Conservation (phyloP, 1,140 invertebrate species). For the Cydia strobilella region DNA sequence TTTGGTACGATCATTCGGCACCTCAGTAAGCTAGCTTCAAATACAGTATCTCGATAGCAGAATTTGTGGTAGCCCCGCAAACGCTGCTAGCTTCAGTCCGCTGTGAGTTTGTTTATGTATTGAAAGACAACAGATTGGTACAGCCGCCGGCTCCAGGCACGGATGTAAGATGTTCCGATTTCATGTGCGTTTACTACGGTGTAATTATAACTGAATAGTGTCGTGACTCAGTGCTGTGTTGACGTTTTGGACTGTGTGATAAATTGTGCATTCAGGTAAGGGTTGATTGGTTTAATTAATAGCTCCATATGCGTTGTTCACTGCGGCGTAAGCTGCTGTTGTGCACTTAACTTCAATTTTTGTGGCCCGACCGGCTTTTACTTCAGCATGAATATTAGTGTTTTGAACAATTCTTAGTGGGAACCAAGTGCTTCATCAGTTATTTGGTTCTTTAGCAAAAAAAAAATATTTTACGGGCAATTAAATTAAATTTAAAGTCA, state of each 20-base stretch:
- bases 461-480: too few species aligned
- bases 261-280: conserved; percentile 2
- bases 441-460: too few species aligned
- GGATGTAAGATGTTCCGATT: conserved; percentile 30
- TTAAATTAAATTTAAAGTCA: too few species aligned
- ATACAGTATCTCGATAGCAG: neutral
- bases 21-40: neutral
- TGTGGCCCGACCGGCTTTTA: too few species aligned
- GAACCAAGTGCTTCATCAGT: too few species aligned
- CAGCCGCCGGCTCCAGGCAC: conserved; percentile 59
- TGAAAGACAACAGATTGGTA: conserved; percentile 76
- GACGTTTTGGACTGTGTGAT: conserved; percentile 36
- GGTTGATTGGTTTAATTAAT: neutral
- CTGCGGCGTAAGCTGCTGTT: conserved; percentile 1
- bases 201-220: conserved; percentile 36
- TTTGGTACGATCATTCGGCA: neutral
- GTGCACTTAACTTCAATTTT: neutral
- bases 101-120: conserved; percentile 76
- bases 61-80: conserved; percentile 38
- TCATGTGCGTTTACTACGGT: conserved; percentile 27
- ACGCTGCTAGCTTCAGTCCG: conserved; percentile 68
- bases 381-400: too few species aligned
- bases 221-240: conserved; percentile 46
- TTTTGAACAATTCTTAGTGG: too few species aligned
- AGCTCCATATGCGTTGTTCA: neutral